Conservation (phyloP, 2,797 vertebrate genomes). For the Enteromius radiatus region DNA sequence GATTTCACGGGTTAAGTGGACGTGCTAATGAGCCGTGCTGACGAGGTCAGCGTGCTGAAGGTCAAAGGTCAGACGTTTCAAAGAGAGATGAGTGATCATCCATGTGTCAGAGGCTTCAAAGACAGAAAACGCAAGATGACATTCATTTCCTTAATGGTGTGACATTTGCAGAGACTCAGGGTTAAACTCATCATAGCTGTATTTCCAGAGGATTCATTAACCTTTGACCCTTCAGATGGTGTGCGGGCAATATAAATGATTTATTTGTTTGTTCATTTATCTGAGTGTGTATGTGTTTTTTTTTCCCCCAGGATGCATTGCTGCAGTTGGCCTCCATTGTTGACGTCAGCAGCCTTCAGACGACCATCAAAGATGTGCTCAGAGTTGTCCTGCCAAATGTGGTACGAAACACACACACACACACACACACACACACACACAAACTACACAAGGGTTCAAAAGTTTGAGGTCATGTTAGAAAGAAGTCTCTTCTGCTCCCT, state of each 20-base stretch:
- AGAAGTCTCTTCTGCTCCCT: too few species aligned
- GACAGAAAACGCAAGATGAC: background rate
- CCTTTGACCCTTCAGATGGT: conserved; percentile 9
- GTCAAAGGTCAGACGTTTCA: conserved; percentile 33
- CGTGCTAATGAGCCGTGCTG: conserved; percentile 26
- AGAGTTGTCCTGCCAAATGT: conserved; percentile 84
- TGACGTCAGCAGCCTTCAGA: conserved; percentile 78
- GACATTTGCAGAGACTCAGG: conserved; percentile 31
- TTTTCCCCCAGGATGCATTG: conserved; percentile 86
- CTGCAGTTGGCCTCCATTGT: conserved; percentile 87
- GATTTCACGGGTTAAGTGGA: background rate
- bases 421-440: conserved; percentile 20
- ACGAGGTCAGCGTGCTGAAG: background rate
- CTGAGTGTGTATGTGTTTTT: conserved; percentile 40
- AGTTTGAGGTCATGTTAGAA: too few species aligned
- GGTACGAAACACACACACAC: conserved; percentile 74
- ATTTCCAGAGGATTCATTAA: conserved; percentile 24
- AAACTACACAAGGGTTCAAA: background rate
- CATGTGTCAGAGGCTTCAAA: background rate
- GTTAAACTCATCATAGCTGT: conserved; percentile 25
- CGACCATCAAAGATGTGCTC: conserved; percentile 83
- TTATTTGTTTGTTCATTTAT: conserved; percentile 1
- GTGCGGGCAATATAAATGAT: background rate
- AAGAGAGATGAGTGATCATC: conserved; percentile 1
- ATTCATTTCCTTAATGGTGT: conserved; percentile 21